Evolutionary conservation across 2,113 vertebrate species (phyloP).

Genomic region (Trematomus loennbergii): DNA sequence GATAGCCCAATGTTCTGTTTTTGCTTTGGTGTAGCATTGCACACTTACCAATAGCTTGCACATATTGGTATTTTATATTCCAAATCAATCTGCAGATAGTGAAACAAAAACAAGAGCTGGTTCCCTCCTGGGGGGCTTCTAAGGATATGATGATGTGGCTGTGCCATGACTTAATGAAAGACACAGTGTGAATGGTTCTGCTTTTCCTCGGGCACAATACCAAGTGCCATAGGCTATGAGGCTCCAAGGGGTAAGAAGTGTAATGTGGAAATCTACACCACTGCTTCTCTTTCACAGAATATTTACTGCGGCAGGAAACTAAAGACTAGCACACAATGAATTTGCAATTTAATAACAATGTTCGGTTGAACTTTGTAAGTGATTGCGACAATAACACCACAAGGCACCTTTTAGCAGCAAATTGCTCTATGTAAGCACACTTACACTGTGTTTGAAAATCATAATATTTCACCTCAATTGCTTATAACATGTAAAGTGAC

Average conservation of each 20-base stretch:
- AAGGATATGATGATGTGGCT: conserved; percentile 71
- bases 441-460: conserved; percentile 6
- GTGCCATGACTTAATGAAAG: conserved; percentile 66
- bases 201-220: conserved; percentile 76
- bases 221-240: conserved; percentile 70
- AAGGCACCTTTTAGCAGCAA: background rate
- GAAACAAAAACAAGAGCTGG: conserved; percentile 55
- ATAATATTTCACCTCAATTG: conserved; percentile 1
- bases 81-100: conserved; percentile 55
- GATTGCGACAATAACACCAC: conserved; percentile 29
- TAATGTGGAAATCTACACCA: conserved; percentile 62
- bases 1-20: conserved; percentile 6
- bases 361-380: conserved; percentile 54
- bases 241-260: conserved; percentile 60
- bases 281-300: conserved; percentile 29
- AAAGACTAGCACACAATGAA: conserved; percentile 27
- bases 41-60: conserved; percentile 11
- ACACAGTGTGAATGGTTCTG: conserved; percentile 56
- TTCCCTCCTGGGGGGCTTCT: conserved; percentile 49
- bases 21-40: conserved; percentile 20
- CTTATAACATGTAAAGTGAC: conserved; percentile 20
- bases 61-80: conserved; percentile 62
- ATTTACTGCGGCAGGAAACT: conserved; percentile 32
- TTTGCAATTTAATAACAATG: conserved; percentile 53
- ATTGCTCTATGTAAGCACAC: background rate